Base-by-base conservation (phyloP, 2,888 invertebrate species). In the Gastrophysa polygoni region DNA sequence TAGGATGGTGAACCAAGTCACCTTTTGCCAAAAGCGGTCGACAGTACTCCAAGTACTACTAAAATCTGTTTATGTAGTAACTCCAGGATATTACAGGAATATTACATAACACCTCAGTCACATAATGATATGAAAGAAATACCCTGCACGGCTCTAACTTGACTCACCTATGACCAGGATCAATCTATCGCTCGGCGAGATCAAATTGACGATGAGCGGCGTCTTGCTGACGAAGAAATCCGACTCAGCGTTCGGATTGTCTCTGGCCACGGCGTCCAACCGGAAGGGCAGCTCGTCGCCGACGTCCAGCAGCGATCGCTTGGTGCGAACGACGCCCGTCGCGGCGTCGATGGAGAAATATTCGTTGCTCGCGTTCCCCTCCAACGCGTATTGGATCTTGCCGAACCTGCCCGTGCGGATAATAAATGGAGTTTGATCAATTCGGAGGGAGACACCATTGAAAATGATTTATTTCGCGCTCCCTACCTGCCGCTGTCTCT, bases 361-460 rank as follows among this genome's bases (percentile, higher is more conserved):
- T 58, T 89, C 87, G 2, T 85, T 85, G 47, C 75, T 78, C 48
- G 73, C 71, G 60, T 80, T 81, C 7, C 81, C 82, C 7, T 76
- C 68, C 48, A 84, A 65, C 44, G 75, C 85, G 80, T 93, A 96
- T 67, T 88, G 88, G 18, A 96, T 82, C 75, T 88, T 88, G 1
- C 95, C 95, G 78, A 87, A 92, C 67, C 89, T 88, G 0, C 93
- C 93, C 57, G 92, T 91, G 78, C n/a, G n/a, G n/a, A n/a, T n/a
- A n/a, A n/a, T n/a, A n/a, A n/a, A n/a, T n/a, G n/a, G n/a, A n/a
- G n/a, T n/a, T n/a, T n/a, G n/a, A n/a, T n/a, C n/a, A n/a, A n/a
- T n/a, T n/a, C n/a, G n/a, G n/a, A n/a, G n/a, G n/a, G n/a, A n/a
- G n/a, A n/a, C n/a, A n/a, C n/a, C n/a, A n/a, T n/a, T n/a, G n/a